Conservation (phyloP, 1,140 invertebrate species). For the Pectinophora gossypiella region DNA sequence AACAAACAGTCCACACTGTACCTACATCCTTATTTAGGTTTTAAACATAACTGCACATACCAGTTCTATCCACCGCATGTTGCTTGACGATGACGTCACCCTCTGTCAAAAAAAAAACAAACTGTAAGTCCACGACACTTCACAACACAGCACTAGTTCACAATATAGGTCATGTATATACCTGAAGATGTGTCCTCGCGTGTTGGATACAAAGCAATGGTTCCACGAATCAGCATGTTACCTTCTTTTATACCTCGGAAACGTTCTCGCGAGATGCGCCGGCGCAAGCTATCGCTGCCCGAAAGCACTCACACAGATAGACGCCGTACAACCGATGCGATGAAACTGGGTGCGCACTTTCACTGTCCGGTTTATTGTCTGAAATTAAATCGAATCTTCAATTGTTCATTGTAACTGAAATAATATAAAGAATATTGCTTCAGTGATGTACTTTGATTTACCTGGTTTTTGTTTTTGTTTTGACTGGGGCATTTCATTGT, state of each 20-base stretch:
- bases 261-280: conserved; percentile 55
- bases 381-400: background rate
- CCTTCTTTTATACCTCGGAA: conserved; percentile 71
- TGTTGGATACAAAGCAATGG: conserved; percentile 59
- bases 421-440: no score
- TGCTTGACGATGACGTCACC: conserved; percentile 22
- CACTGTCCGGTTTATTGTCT: conserved; percentile 16
- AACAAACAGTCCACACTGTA: no score
- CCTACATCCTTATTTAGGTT: background rate
- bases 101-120: conserved; percentile 66
- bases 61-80: conserved; percentile 54
- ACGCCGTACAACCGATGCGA: conserved; percentile 23
- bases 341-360: conserved; percentile 43
- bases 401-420: background rate
- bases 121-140: conserved; percentile 30
- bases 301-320: conserved; percentile 8
- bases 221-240: conserved; percentile 50
- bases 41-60: conserved; percentile 36
- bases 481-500: no score
- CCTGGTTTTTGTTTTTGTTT: no score
- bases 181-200: conserved; percentile 35
- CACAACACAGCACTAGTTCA: conserved; percentile 31
- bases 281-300: conserved; percentile 10
- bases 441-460: no score
- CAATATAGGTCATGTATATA: conserved; percentile 9